These are phyloP conservation scores for Conops quadrifasciatus DNA, from an alignment of 2,888 invertebrate species.

Conservation along the genomic window DNA sequence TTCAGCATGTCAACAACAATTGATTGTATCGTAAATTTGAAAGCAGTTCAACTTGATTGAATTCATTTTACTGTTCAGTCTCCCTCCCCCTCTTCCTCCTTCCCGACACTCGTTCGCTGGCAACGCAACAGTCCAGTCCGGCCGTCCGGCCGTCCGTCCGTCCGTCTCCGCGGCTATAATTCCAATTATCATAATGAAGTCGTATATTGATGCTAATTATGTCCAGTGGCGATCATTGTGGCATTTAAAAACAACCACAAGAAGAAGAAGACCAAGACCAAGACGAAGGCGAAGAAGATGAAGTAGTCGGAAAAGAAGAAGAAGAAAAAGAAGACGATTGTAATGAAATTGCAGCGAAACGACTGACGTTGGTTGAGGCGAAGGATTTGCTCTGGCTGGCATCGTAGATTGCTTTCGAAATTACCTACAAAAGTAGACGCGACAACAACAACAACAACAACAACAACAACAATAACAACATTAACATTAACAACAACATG, in stretches of 20 bases:
- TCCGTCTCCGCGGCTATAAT: not conserved
- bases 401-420: not conserved
- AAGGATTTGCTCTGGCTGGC: not conserved
- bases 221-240: conserved; percentile 29
- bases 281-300: no score
- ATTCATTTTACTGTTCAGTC: no score
- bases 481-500: no score
- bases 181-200: conserved; percentile 29
- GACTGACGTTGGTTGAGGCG: not conserved
- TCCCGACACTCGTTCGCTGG: not conserved
- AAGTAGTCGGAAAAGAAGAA: no score
- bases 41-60: not conserved
- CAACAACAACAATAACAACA: conserved; percentile 1
- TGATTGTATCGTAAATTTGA: not conserved
- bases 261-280: not conserved
- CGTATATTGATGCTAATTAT: conserved; percentile 30
- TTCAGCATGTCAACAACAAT: not conserved
- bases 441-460: not conserved
- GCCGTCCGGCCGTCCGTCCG: not conserved
- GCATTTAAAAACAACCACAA: conserved; percentile 9
- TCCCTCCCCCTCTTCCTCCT: not conserved
- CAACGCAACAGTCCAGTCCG: not conserved
- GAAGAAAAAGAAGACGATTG: no score
- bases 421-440: not conserved
- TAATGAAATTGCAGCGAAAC: not conserved